A percentile compares a stretch with the other conserved stretches of the same genome.
Evolutionary conservation across 2,888 invertebrate species (phyloP).

Genomic region (Epiblema foenella): DNA sequence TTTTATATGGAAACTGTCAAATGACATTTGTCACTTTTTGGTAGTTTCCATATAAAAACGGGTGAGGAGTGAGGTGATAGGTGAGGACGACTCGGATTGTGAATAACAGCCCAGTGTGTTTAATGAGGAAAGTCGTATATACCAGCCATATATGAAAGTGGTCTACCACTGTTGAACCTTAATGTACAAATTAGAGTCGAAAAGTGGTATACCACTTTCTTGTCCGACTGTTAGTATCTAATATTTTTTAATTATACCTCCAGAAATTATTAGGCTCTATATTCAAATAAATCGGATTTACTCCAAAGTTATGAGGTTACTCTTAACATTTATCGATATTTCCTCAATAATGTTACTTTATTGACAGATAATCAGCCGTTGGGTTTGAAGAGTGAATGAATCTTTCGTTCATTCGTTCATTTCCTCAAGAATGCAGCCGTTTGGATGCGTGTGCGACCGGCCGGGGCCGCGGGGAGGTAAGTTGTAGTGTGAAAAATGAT

Average conservation of each 20-base stretch:
- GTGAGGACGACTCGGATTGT: too few relatives aligned
- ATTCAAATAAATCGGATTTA: neutral
- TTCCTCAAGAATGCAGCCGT: constrained; percentile 59
- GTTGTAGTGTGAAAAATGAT: constrained; percentile 38
- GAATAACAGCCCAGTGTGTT: too few relatives aligned
- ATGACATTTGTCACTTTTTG: too few relatives aligned
- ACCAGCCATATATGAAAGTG: too few relatives aligned
- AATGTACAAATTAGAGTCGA: too few relatives aligned
- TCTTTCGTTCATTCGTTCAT: constrained; percentile 55
- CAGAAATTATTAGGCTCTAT: neutral
- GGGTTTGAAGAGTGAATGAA: constrained; percentile 52
- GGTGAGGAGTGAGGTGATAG: too few relatives aligned
- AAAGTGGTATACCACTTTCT: too few relatives aligned
- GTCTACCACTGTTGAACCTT: too few relatives aligned
- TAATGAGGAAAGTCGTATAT: neutral
- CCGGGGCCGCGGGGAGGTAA: constrained; percentile 47
- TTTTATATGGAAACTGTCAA: too few relatives aligned
- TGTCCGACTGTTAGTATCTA: neutral
- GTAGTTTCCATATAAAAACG: too few relatives aligned
- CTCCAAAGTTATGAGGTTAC: neutral
- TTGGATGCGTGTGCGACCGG: constrained; percentile 52
- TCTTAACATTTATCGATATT: neutral
- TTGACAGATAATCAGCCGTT: constrained; percentile 33
- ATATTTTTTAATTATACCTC: neutral
- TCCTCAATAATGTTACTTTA: constrained; percentile 25